Evolutionary conservation across 2,797 vertebrate genomes (phyloP), one percentile per base, ranked within the genome.

Genomic region (Allobates femoralis): DNA sequence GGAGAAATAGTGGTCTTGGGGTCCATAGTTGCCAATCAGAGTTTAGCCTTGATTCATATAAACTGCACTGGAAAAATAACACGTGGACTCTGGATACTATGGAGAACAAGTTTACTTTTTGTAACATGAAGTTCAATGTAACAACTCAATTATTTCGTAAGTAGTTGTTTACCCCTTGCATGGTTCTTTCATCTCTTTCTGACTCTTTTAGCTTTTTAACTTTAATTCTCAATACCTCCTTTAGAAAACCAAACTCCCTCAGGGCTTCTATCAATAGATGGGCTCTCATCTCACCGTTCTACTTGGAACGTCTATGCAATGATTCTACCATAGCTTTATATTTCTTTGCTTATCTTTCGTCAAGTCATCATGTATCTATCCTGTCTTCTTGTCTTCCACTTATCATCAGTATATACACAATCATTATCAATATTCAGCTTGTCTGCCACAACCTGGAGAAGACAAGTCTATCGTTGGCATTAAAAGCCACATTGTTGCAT

Each of bases 221-320:
- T 79, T 79, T 37, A 41, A 23, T 15, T 79, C 50, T 16, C 28
- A 55, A 18, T 26, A 77, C 30, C 28, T 50, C 23, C 23, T 21
- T 56, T 12, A 37, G 10, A 19, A 19, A 30, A 41, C 62, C 60
- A 51, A 19, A 46, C 60, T 81, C 79, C 26, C 79, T 81, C 79
- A 81, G 79, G 79, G 60, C 79, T 81, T 66, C 34, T 64, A 32
- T 66, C 23, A 32, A 19, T 46, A 58, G 30, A 79, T 58, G 12
- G n/a, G 34, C 32, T 41, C 26, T 34, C 60, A 62, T 30, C 26
- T 46, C 41, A 41, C n/a, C 41, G 21, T 50, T 81, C 60, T 66
- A 82, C 41, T 60, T 60, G 15, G 26, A 81, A 81, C 51, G 79
- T 81, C 79, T 81, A 81, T 81, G 79, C 79, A 81, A 81, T 81